These are phyloP conservation scores for Circaetus cinerascens DNA, from an alignment of 2,113 vertebrate genomes.

Conservation along the genomic window DNA sequence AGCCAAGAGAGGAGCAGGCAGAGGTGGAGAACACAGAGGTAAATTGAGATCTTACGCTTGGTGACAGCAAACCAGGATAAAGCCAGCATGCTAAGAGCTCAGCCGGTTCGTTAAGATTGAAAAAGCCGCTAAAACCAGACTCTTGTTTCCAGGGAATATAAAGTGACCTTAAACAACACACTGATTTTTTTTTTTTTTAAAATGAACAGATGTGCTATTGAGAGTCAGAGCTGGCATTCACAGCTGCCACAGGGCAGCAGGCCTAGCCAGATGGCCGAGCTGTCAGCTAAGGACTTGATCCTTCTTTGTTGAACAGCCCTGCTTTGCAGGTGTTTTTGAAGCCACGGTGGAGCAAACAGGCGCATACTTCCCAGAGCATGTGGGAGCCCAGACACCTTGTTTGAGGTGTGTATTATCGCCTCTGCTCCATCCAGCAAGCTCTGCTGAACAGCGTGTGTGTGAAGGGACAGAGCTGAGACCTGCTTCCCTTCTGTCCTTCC, in stretches of 20 bases:
- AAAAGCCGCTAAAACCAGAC: background rate
- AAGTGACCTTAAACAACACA: constrained; percentile 29
- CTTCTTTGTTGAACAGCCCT: background rate
- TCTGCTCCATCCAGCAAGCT: background rate
- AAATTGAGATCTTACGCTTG: background rate
- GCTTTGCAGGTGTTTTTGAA: background rate
- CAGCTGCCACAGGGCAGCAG: constrained; percentile 28
- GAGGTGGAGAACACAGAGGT: constrained; percentile 38
- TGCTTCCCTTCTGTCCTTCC: background rate
- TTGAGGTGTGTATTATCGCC: background rate
- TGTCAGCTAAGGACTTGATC: background rate
- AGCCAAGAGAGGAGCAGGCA: constrained; percentile 66
- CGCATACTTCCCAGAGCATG: background rate
- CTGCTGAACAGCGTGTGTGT: background rate
- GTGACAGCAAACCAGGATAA: background rate
- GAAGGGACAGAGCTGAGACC: background rate
- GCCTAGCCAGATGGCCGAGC: constrained; percentile 26
- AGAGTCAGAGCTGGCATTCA: constrained; percentile 9
- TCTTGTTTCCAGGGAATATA: background rate
- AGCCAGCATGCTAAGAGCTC: background rate
- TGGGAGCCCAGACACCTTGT: background rate
- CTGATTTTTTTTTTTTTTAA: background rate
- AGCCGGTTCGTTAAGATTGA: background rate
- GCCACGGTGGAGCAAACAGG: background rate
- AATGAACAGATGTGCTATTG: constrained; percentile 38